phyloP scores from a whole-genome alignment of 53 echinoderm and acorn worm genomes.

The Holothuria leucospilota region DNA sequence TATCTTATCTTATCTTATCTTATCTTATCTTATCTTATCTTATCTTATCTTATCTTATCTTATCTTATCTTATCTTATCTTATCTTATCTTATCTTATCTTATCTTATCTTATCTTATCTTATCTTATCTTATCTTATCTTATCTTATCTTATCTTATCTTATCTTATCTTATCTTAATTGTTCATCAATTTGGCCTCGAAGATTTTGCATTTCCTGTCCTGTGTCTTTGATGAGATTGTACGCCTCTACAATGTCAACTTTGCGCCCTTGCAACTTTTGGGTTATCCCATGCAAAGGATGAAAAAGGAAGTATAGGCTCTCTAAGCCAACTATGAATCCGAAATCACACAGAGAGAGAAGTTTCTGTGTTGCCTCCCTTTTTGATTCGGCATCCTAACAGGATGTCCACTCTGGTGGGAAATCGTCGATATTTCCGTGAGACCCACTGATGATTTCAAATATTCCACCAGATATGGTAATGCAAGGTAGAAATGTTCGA shows the following conservation, averaged over 20 bases:
- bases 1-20: too few species aligned
- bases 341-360: constrained; percentile 8
- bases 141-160: too few species aligned
- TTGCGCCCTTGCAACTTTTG: constrained; percentile 7
- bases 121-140: too few species aligned
- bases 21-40: too few species aligned
- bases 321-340: constrained; percentile 5
- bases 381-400: constrained; percentile 8
- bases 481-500: too few species aligned
- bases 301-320: background rate
- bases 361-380: constrained; percentile 30
- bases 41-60: too few species aligned
- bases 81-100: too few species aligned
- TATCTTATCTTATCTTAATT: too few species aligned
- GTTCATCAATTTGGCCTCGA: background rate
- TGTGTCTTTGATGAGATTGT: constrained; percentile 9
- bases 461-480: too few species aligned
- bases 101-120: too few species aligned
- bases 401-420: constrained; percentile 3
- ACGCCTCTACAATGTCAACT: constrained; percentile 4
- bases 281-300: constrained; percentile 8
- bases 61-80: too few species aligned
- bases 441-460: constrained; percentile 10
- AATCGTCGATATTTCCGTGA: background rate
- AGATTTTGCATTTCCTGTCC: background rate